Base-by-base conservation (phyloP, 2,888 invertebrate genomes). In the Dynastes tityus region DNA sequence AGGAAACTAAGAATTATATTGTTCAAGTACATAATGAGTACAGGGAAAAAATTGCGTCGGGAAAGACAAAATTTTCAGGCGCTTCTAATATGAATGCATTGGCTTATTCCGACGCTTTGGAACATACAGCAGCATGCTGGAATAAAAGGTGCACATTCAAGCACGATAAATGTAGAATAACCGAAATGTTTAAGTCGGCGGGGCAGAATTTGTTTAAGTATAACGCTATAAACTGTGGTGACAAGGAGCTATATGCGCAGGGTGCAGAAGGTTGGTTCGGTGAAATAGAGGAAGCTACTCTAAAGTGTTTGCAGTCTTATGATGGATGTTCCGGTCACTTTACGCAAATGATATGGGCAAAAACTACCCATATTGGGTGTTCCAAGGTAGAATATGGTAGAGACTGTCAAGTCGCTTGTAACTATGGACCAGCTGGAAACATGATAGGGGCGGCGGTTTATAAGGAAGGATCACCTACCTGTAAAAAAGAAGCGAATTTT, bases 391-490 rank as follows among this genome's bases (percentile, higher is more conserved):
- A 64, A 16, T 49, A 27, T 3, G 29, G 37, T 0, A 9, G 22
- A 16, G 53, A 11, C 9, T 79, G 79, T 64, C 40, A 49, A 29
- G 37, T 79, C 13, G 49, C 75, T 16, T 79, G 79, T 58, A 79
- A 79, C 61, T 79, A 79, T 49, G 79, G 79, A 11, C 79, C 79
- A 11, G 68, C 9, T 45, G 78, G 79, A 55, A 76, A 76, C 40
- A 51, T 67, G 16, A n/a, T 40, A 22, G n/a, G n/a, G 11, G n/a
- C 13, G 13, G 40, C 70, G 8, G 64, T 64, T 37, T 79, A 76
- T 61, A 64, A 68, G 22, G 40, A 45, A 37, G 76, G 71, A 9
- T 11, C n/a, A 0, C 64, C 53, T 0, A 29, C 37, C 8, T 76
- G 73, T 22, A 27, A 45, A 0, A 74, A 6, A 32, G 45, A 74